These are phyloP conservation scores for Drosophila ochracea DNA, from an alignment of 2,888 invertebrate genomes.

Conservation along the genomic window DNA sequence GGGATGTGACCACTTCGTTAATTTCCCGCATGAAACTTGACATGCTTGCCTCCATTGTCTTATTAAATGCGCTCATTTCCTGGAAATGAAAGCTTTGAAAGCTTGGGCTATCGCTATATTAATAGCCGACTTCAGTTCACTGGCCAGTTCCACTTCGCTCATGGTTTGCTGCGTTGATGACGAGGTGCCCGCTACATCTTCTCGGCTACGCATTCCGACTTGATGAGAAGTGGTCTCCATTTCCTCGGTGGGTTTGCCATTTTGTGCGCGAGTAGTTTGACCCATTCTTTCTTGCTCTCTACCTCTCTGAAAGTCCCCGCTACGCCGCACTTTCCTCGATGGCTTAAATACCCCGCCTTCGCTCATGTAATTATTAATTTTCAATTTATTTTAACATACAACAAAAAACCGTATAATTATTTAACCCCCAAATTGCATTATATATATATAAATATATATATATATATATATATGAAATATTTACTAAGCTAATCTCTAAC, in stretches of 20 bases:
- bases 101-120: not conserved
- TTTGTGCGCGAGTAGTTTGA: not conserved
- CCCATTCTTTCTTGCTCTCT: not conserved
- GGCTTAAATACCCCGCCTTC: too few species aligned
- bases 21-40: not conserved
- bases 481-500: too few species aligned
- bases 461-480: too few species aligned
- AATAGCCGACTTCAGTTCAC: not conserved
- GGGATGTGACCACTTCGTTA: not conserved
- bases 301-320: too few species aligned
- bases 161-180: not conserved
- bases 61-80: not conserved
- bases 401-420: too few species aligned
- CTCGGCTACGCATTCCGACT: not conserved
- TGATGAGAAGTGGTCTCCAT: too few species aligned
- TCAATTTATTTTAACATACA: too few species aligned
- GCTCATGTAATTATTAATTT: too few species aligned
- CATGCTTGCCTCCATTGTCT: not conserved
- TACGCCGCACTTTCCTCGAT: too few species aligned
- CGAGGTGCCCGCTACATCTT: not conserved
- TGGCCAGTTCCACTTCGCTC: not conserved
- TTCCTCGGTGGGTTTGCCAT: not conserved
- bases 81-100: too few species aligned
- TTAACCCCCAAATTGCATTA: too few species aligned
- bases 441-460: too few species aligned